These are phyloP conservation scores for Nyctereutes procyonoides DNA, from an alignment of 2,113 vertebrate genomes.

Conservation along the genomic window DNA sequence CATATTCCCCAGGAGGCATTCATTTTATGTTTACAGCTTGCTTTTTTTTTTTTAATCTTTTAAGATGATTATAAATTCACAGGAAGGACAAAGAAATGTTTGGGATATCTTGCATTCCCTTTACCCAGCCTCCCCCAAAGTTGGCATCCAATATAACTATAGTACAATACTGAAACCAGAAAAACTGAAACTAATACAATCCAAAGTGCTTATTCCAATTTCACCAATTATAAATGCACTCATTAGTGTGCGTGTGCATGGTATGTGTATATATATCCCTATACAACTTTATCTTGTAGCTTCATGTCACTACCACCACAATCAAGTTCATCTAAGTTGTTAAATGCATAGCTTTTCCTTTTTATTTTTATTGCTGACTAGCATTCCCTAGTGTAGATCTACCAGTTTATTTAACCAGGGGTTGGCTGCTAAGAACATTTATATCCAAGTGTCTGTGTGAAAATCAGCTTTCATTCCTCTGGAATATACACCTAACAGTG, in stretches of 20 bases:
- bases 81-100: background rate
- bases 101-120: background rate
- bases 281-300: background rate
- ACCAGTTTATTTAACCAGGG: background rate
- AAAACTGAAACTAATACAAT: background rate
- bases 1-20: background rate
- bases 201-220: background rate
- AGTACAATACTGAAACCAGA: background rate
- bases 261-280: background rate
- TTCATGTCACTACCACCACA: background rate
- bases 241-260: background rate
- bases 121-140: background rate
- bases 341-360: background rate
- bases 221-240: background rate
- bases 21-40: background rate
- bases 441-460: background rate
- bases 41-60: background rate
- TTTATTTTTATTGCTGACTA: background rate
- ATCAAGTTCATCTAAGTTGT: background rate
- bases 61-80: background rate
- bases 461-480: background rate
- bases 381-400: background rate
- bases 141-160: background rate
- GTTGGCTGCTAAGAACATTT: background rate
- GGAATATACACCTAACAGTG: background rate